Conservation (phyloP, 2,797 vertebrate species). For the Chelon auratus region DNA sequence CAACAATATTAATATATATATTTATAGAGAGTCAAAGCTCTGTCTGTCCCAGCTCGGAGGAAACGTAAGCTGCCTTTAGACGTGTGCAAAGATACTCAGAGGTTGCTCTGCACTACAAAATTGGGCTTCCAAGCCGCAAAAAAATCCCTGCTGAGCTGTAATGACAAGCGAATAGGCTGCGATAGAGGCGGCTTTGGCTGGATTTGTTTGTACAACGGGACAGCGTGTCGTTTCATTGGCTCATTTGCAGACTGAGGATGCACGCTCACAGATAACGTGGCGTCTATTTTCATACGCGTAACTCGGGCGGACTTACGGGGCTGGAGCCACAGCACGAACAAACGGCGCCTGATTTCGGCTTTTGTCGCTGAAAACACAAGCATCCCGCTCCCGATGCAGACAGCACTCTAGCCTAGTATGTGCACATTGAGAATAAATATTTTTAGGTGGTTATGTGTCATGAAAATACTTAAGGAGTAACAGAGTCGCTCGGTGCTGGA, state of each 20-base stretch:
- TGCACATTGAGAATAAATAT: constrained; percentile 21
- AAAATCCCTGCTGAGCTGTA: constrained; percentile 58
- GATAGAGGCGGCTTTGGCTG: constrained; percentile 43
- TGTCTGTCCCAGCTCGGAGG: constrained; percentile 34
- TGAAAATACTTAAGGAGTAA: constrained; percentile 34
- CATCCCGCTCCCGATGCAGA: not conserved
- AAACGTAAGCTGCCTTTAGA: constrained; percentile 60
- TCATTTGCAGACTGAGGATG: constrained; percentile 70
- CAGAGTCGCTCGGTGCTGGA: constrained; percentile 27
- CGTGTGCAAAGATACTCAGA: constrained; percentile 31
- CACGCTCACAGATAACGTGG: constrained; percentile 47
- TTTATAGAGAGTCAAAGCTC: constrained; percentile 35
- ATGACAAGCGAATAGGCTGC: constrained; percentile 60
- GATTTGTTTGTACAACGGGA: constrained; percentile 50
- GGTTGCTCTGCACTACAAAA: constrained; percentile 43
- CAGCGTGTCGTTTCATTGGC: constrained; percentile 62
- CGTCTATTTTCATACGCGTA: constrained; percentile 25
- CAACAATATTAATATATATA: constrained; percentile 11
- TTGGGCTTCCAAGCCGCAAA: constrained; percentile 43
- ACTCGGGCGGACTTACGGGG: constrained; percentile 11
- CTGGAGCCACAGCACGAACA: too few species aligned
- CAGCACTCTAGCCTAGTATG: not conserved
- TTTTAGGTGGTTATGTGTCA: constrained; percentile 6
- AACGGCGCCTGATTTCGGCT: too few species aligned
- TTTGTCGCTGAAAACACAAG: not conserved